Evolutionary conservation across 2,797 vertebrate species (phyloP).

Genomic region (Sciurus carolinensis): DNA sequence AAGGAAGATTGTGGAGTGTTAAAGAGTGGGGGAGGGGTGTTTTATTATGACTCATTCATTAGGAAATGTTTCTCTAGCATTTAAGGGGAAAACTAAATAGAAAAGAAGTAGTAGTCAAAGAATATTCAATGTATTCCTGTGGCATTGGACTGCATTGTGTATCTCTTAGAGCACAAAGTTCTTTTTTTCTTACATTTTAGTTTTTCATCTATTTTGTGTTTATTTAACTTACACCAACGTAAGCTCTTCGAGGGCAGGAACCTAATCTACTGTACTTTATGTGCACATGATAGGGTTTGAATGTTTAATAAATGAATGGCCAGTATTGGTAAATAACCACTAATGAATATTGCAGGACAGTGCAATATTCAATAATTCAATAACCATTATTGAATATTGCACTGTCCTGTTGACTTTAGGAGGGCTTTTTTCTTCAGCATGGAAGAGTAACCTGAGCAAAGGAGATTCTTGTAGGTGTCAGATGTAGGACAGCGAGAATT

Average conservation of each 20-base stretch:
- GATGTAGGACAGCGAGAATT: constrained; percentile 2
- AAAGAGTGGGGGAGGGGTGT: not conserved
- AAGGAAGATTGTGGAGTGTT: not conserved
- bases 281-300: constrained; percentile 1
- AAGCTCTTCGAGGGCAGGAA: not conserved
- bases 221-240: not conserved
- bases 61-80: not conserved
- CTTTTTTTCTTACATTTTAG: not conserved
- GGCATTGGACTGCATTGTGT: not conserved
- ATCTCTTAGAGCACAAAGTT: not conserved
- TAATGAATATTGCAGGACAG: not conserved
- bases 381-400: not conserved
- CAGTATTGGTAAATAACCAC: not conserved
- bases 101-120: not conserved
- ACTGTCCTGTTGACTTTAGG: not conserved
- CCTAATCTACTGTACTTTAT: not conserved
- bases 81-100: not conserved
- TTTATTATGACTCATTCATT: not conserved
- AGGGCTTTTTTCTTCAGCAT: not conserved
- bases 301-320: constrained; percentile 44
- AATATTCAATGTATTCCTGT: not conserved
- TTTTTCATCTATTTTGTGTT: not conserved
- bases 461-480: not conserved
- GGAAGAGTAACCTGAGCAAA: not conserved
- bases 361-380: no score